phyloP scores from a whole-genome alignment of 2,888 invertebrate species.

The Drosophila neonasuta region DNA sequence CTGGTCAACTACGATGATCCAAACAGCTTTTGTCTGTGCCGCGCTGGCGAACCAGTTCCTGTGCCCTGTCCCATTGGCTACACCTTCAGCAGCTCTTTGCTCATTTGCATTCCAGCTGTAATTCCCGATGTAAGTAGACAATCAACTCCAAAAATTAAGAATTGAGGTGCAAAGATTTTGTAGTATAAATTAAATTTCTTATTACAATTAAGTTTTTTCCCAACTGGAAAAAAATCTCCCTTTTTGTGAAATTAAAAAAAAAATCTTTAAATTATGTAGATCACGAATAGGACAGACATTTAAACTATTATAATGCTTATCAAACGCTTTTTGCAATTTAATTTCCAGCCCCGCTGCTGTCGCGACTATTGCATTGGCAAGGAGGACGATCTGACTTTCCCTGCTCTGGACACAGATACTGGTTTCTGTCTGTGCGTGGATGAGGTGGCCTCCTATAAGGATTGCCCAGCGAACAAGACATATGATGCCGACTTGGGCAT shows the following conservation, averaged over 20 bases:
- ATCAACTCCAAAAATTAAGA: no score
- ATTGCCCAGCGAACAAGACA: constrained; percentile 41
- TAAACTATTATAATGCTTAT: no score
- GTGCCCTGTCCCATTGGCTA: constrained; percentile 71
- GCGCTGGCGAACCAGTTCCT: constrained; percentile 47
- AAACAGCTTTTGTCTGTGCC: constrained; percentile 74
- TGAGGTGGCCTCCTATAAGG: constrained; percentile 33
- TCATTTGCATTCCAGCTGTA: constrained; percentile 29
- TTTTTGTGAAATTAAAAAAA: no score
- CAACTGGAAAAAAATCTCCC: no score
- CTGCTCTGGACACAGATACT: constrained; percentile 41
- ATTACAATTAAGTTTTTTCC: no score
- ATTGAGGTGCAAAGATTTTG: no score
- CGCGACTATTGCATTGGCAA: constrained; percentile 46
- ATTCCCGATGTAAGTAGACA: constrained; percentile 58
- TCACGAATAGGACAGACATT: no score
- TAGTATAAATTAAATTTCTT: no score
- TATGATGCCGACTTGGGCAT: constrained; percentile 24
- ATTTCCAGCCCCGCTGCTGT: constrained; percentile 65
- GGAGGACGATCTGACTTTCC: constrained; percentile 37
- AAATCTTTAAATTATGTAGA: no score
- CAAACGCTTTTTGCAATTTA: neutral
- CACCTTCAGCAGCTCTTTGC: constrained; percentile 45
- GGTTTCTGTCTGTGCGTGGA: constrained; percentile 67
- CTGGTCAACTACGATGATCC: constrained; percentile 57